phyloP scores from a whole-genome alignment of 1,140 invertebrate genomes.

The Caenorhabditis tropicalis region DNA sequence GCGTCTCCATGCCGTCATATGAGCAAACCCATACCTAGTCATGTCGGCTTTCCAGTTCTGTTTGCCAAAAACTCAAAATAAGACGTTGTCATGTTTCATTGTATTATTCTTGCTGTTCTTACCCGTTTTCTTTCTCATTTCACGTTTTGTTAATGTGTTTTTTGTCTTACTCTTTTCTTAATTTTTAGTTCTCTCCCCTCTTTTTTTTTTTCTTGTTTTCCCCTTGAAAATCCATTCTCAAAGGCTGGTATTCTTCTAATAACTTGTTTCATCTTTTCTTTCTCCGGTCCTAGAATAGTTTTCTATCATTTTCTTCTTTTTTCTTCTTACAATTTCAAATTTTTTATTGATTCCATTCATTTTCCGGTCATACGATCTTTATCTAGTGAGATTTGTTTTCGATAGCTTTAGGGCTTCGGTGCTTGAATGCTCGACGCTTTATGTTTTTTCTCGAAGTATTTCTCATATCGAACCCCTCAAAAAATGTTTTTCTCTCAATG shows the following conservation, averaged over 20 bases:
- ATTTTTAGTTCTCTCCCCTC: too few species aligned
- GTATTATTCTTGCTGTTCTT: background rate
- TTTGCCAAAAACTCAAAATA: background rate
- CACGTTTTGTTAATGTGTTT: background rate
- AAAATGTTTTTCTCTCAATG: background rate
- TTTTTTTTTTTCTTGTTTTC: background rate
- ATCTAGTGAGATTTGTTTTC: conserved; percentile 14
- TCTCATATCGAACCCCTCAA: conserved; percentile 25
- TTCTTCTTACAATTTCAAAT: background rate
- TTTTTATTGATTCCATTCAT: background rate
- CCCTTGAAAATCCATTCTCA: conserved; percentile 17
- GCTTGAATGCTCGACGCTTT: background rate
- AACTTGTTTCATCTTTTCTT: conserved; percentile 25
- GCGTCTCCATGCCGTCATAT: conserved; percentile 11
- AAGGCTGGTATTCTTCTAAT: background rate
- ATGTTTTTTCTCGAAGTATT: background rate
- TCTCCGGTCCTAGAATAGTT: conserved; percentile 23
- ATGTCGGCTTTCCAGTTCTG: conserved; percentile 1
- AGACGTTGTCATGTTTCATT: conserved; percentile 24
- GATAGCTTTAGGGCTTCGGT: conserved; percentile 34
- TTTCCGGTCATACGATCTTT: conserved; percentile 30
- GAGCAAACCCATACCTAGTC: background rate
- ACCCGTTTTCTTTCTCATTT: background rate
- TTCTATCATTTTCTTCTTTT: conserved; percentile 25
- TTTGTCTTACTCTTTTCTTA: background rate